Base-by-base conservation (phyloP, 2,113 vertebrate genomes). In the Scortum barcoo region DNA sequence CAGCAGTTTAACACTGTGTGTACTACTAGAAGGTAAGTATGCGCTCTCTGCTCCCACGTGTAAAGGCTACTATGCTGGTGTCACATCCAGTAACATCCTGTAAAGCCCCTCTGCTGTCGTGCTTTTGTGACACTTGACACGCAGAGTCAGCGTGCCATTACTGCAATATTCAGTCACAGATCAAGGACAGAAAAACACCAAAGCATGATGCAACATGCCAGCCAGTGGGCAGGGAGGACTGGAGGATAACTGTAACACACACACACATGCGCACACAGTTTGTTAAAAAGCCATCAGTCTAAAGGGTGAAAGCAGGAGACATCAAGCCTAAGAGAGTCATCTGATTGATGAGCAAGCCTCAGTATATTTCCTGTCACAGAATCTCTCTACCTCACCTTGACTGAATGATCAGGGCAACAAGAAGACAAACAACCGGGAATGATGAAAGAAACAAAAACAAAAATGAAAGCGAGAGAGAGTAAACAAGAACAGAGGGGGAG, bases 211-310 rank as follows among this genome's bases (percentile, higher is more conserved):
- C n/a, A 53, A 46, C 26, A 65, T 26, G 46, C 33, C 30, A 11
- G 51, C 14, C 0, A 14, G 30, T 0, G 1, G 30, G 11, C 33
- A 10, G 11, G 13, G n/a, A 48, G 11, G 17, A n/a, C 12, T 1
- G 22, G 4, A 54, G 36, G 50, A 62, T 60, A 30, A 7, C 24
- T 53, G 28, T 40, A 13, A 51, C 14, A 62, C 57, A 84, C 48
- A 67, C 40, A 33, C 53, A 58, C 53, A 57, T 13, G 26, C 16
- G 13, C 40, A 42, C n/a, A 36, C 48, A 40, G 28, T 68, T 46
- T 74, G n/a, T 77, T 75, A 50, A 76, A 83, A 70, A 84, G 51
- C 9, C 60, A 81, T 83, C 74, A 42, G 19, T 73, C 73, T 68
- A 8, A 54, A 36, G 50, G 33, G 30, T 50, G 72, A 76, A 50